Evolutionary conservation across 2,113 vertebrate species (phyloP).

Genomic region (Ovis canadensis): DNA sequence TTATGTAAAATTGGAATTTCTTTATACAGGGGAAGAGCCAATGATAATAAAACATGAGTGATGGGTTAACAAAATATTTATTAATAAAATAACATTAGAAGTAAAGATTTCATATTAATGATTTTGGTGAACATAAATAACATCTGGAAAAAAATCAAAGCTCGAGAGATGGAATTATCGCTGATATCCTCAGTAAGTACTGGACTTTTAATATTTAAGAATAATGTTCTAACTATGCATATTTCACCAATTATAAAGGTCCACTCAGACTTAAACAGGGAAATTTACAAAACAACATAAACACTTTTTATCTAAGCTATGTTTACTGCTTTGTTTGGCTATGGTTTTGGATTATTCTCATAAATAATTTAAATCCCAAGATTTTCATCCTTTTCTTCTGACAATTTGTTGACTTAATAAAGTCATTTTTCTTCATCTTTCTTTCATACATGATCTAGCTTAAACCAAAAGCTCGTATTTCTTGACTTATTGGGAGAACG

Average conservation of each 20-base stretch:
- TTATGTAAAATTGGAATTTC: neutral
- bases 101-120: neutral
- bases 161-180: neutral
- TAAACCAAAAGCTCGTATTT: neutral
- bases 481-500: neutral
- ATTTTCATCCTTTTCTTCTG: neutral
- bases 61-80: neutral
- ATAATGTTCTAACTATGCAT: neutral
- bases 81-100: constrained; percentile 2
- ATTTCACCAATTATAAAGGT: neutral
- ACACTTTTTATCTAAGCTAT: neutral
- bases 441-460: neutral
- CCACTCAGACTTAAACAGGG: neutral
- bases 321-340: neutral
- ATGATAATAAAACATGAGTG: neutral
- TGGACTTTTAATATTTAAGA: neutral
- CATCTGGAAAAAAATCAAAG: neutral
- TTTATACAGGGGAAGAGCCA: neutral
- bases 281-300: neutral
- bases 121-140: neutral
- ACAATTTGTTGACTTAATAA: neutral
- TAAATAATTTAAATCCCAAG: neutral
- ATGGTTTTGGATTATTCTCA: neutral
- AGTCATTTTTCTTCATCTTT: neutral
- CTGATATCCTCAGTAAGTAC: neutral